Conservation (phyloP, 2,797 vertebrate species). For the Halcyon chelicuti region DNA sequence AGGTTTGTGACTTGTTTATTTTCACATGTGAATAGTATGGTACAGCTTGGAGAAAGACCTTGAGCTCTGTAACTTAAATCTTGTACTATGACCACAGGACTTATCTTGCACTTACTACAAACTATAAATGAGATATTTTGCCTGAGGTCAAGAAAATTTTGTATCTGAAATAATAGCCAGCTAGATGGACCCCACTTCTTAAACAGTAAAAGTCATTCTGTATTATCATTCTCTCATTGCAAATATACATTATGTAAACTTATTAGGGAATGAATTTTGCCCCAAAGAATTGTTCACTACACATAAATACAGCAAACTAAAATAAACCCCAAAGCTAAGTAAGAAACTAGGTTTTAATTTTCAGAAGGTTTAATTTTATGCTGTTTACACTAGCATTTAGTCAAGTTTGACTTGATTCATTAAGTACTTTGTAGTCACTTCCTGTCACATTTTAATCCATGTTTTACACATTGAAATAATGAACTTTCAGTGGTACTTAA, state of each 20-base stretch:
- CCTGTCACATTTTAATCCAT: neutral
- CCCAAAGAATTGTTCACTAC: neutral
- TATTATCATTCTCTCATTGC: neutral
- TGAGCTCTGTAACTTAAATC: neutral
- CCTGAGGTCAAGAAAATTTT: neutral
- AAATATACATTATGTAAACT: constrained; percentile 13
- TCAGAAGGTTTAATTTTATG: neutral
- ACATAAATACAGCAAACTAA: neutral
- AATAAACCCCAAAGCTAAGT: constrained; percentile 26
- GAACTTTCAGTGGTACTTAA: neutral
- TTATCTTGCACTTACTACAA: neutral
- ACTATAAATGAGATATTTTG: neutral
- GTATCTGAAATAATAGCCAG: neutral
- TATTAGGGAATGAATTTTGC: constrained; percentile 20
- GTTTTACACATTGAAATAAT: constrained; percentile 42
- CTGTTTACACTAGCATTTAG: constrained; percentile 2
- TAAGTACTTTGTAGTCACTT: neutral
- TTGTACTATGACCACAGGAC: neutral
- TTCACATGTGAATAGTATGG: neutral
- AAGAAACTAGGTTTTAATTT: constrained; percentile 4
- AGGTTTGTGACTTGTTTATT: neutral
- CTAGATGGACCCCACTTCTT: neutral
- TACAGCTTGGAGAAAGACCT: neutral
- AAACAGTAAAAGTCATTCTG: constrained; percentile 1
- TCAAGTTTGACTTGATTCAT: neutral